Conservation (phyloP, 1,140 invertebrate genomes). For the Drosophila bocki region DNA sequence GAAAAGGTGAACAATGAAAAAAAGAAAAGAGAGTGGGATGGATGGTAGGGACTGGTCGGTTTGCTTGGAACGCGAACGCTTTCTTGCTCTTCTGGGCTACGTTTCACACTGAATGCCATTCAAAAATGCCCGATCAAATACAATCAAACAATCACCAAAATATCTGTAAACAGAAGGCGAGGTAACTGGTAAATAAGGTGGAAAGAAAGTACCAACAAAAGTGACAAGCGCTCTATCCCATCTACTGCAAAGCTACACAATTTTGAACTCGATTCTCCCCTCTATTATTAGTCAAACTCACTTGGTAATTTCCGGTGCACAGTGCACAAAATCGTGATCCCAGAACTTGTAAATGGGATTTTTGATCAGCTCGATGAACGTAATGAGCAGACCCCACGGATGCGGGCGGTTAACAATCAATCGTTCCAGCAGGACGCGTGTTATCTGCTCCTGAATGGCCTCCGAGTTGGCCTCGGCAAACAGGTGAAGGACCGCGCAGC, state of each 20-base stretch:
- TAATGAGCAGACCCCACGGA: slow-evolving; percentile 99
- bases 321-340: slow-evolving; percentile 99
- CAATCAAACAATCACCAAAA: slow-evolving; percentile 89
- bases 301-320: slow-evolving; percentile 99
- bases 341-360: slow-evolving; percentile 99
- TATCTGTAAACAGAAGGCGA: slow-evolving; percentile 85
- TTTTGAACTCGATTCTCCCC: too few relatives aligned
- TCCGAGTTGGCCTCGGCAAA: slow-evolving; percentile 99
- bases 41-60: slow-evolving; percentile 6
- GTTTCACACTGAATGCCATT: slow-evolving; percentile 61
- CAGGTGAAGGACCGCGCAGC: slow-evolving; percentile 97
- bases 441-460: slow-evolving; percentile 95
- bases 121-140: slow-evolving; percentile 60
- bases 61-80: slow-evolving; percentile 25
- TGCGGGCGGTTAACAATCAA: slow-evolving; percentile 99
- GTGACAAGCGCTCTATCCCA: slow-evolving; percentile 13
- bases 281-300: slow-evolving; percentile 85
- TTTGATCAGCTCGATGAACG: slow-evolving; percentile 99
- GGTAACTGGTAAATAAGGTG: slow-evolving; percentile 24
- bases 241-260: slow-evolving; percentile 21
- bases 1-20: slow-evolving; percentile 46
- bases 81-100: slow-evolving; percentile 40
- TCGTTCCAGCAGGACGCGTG: slow-evolving; percentile 97
- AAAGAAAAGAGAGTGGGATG: slow-evolving; percentile 25
- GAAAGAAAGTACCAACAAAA: too few relatives aligned